Base-by-base conservation (phyloP, 2,888 invertebrate genomes). In the Cantharis lateralis region DNA sequence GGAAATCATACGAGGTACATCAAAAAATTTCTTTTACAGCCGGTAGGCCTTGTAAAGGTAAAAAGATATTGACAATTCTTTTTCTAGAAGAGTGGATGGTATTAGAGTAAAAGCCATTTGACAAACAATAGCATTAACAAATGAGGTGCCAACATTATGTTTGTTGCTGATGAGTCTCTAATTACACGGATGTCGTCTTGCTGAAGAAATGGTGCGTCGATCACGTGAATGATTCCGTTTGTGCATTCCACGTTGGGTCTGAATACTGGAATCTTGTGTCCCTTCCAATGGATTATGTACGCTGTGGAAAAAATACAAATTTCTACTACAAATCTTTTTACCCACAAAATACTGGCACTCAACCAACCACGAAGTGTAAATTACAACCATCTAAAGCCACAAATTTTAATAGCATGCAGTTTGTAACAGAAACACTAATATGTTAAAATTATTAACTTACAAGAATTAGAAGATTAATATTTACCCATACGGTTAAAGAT, bases 161-260 rank as follows among this genome's bases (percentile, higher is more conserved):
- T 85, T 71, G 88, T 87, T 72, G 86, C 84, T 18, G 85, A 83
- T 9, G 48, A 48, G n/a, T 88, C 87, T 32, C 87, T 88, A 75
- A 92, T 93, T 75, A 95, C 94, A 81, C 92, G 91, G 79, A 97
- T 93, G 88, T 98, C 97, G 84, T 93, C 93, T 84, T 95, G 95
- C 85, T 93, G 91, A 78, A 97, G 89, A 85, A 98, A 93, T 5
- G 97, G 97, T 82, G 91, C 92, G 86, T 97, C 97, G 85, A 98
- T 96, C 80, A 97, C 96, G 88, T 98, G 98, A 83, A 98, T 97
- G 83, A 97, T 95, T 71, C 98, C 98, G 87, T 98, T 98, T 88
- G 96, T 97, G 88, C 98, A 98, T 85, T 96, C 95, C 4, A 98
- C 96, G 88, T 98, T 97, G 20, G 98, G 95, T 81, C 97, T 93